Percentiles rank a stretch among this genome's conserved stretches.
phyloP scores from a whole-genome alignment of 2,113 vertebrate species.

The Cheirogaleus medius region DNA sequence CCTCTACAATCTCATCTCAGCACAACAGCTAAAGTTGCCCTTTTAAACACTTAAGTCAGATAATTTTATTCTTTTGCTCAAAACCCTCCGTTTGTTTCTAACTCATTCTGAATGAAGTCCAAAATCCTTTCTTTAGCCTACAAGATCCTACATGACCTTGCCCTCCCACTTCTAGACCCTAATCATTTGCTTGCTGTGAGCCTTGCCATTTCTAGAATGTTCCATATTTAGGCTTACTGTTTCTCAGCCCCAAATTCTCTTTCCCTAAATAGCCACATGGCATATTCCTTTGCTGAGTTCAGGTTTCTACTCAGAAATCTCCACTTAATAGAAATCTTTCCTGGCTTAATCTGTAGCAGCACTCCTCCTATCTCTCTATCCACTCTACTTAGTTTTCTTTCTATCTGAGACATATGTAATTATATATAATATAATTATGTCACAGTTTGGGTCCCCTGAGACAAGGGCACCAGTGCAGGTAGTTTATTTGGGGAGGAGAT shows the following conservation, averaged over 20 bases:
- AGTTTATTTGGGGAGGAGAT: background rate
- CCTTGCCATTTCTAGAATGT: conserved; percentile 33
- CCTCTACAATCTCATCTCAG: background rate
- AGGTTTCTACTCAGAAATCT: background rate
- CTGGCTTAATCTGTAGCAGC: background rate
- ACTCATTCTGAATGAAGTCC: conserved; percentile 1
- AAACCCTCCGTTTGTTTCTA: background rate
- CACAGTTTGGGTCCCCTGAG: background rate
- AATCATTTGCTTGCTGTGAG: conserved; percentile 45
- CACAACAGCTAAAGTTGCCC: background rate
- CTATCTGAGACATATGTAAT: background rate
- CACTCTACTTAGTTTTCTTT: background rate
- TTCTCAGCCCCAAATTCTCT: conserved; percentile 28
- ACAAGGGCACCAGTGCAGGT: background rate
- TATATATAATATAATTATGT: background rate
- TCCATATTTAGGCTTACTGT: background rate
- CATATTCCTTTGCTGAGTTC: conserved; percentile 15
- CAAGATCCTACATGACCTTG: background rate
- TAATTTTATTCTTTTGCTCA: background rate
- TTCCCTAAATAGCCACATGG: background rate
- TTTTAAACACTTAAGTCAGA: background rate
- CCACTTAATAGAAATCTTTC: background rate
- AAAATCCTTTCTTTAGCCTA: background rate
- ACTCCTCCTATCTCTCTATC: background rate
- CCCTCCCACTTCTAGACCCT: background rate